Conservation (phyloP, 2,797 vertebrate species). For the Ciconia nigra region DNA sequence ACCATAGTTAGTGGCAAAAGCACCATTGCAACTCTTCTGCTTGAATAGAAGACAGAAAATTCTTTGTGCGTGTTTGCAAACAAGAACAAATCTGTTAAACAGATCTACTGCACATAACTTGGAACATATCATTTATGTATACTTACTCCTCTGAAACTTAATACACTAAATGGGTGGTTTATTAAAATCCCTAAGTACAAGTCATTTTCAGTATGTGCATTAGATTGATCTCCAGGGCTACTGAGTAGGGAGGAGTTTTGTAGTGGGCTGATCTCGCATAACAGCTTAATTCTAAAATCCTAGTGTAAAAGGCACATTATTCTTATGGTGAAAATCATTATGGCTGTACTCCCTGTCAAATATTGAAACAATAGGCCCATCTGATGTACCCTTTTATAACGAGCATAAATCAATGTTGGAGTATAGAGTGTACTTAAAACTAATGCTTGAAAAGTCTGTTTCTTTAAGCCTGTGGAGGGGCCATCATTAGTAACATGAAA, state of each 20-base stretch:
- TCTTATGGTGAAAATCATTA: background rate
- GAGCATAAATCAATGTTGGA: background rate
- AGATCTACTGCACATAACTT: constrained; percentile 72
- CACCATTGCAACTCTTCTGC: constrained; percentile 67
- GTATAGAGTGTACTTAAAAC: background rate
- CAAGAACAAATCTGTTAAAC: constrained; percentile 68
- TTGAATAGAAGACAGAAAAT: constrained; percentile 67
- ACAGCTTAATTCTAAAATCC: background rate
- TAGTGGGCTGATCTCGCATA: background rate
- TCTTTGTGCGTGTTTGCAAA: constrained; percentile 65
- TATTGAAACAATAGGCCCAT: background rate
- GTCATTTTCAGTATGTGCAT: constrained; percentile 41
- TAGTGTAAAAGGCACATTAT: background rate
- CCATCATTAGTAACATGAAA: background rate
- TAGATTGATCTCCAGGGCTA: background rate
- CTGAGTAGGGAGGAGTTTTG: background rate
- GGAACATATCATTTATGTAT: constrained; percentile 59
- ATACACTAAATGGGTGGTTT: constrained; percentile 49
- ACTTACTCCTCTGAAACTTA: constrained; percentile 64
- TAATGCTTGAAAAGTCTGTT: background rate
- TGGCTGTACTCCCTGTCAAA: background rate
- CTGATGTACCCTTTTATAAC: background rate
- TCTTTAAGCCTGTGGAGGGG: background rate
- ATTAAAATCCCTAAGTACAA: constrained; percentile 43
- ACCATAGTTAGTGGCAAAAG: constrained; percentile 72